Base-by-base conservation (phyloP, 2,113 vertebrate genomes). In the Anseranas semipalmata region DNA sequence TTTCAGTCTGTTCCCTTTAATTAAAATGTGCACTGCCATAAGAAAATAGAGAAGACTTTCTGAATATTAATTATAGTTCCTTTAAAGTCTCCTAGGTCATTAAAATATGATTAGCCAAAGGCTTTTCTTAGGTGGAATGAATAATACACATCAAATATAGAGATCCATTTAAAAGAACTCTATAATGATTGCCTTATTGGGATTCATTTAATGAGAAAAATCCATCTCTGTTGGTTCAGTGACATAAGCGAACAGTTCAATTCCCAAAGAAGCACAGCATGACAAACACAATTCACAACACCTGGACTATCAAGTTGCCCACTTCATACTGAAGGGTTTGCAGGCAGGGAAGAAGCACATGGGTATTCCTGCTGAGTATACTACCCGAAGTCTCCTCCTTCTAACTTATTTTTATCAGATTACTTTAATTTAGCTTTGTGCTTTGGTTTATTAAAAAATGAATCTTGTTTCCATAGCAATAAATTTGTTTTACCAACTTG, bases 101-200 rank as follows among this genome's bases (percentile, higher is more conserved):
- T 96, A 91, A 89, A 96, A 76, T 89, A 67, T 68, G 58, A 92
- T 95, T 95, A 94, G 89, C 87, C 80, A 90, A 78, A 88, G 59
- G 67, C 20, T 75, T 89, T 97, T 91, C 84, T 91, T 75, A 87
- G 52, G 65, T 66, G 65, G 28, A 89, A 96, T 94, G 56, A 81
- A 53, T 85, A 88, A 87, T 53, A 93, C 62, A 76, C 67, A 87
- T 60, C 20, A 94, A 92, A 94, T 85, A 60, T 27, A 91, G 32
- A 55, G 22, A 89, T 84, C 19, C 17, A n/a, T 95, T 95, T 81
- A 17, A 77, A 50, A 72, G 37, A 89, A 92, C 85, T 81, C 37
- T 55, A 74, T 83, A 86, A 33, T 45, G 28, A 88, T 94, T 92
- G 52, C 27, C 37, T 91, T 73, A 67, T 35, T 91, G 66, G 74